phyloP scores from a whole-genome alignment of 2,888 invertebrate species.

The Ennomos erosarius region DNA sequence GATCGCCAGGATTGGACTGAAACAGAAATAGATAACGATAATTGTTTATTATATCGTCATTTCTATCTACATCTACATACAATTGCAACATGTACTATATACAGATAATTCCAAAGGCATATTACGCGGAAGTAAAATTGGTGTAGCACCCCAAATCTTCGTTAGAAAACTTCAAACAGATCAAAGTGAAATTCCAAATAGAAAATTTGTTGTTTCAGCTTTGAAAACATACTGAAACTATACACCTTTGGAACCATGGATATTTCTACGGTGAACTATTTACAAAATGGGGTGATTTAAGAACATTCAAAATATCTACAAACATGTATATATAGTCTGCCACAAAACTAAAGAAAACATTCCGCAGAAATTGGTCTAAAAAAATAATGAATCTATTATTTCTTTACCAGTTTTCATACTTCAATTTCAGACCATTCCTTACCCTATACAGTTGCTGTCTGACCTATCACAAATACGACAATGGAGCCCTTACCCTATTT shows the following conservation, averaged over 20 bases:
- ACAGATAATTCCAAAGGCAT: slow-evolving; percentile 10
- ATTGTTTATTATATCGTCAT: not conserved
- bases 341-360: no score
- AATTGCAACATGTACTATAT: slow-evolving; percentile 19
- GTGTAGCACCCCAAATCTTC: not conserved
- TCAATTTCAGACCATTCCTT: no score
- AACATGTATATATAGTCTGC: not conserved
- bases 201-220: no score
- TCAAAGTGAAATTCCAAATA: no score
- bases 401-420: no score
- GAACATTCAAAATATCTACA: slow-evolving; percentile 9
- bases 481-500: no score
- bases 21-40: slow-evolving; percentile 76
- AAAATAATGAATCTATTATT: no score
- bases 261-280: slow-evolving; percentile 15
- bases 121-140: not conserved
- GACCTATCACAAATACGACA: no score
- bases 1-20: slow-evolving; percentile 91
- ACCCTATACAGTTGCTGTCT: no score
- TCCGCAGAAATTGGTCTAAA: no score
- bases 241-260: slow-evolving; percentile 9
- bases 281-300: slow-evolving; percentile 11
- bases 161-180: not conserved
- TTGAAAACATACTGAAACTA: no score
- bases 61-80: slow-evolving; percentile 16